These are phyloP conservation scores for Luffia ferchaultella DNA, from an alignment of 2,888 invertebrate genomes.

Conservation along the genomic window DNA sequence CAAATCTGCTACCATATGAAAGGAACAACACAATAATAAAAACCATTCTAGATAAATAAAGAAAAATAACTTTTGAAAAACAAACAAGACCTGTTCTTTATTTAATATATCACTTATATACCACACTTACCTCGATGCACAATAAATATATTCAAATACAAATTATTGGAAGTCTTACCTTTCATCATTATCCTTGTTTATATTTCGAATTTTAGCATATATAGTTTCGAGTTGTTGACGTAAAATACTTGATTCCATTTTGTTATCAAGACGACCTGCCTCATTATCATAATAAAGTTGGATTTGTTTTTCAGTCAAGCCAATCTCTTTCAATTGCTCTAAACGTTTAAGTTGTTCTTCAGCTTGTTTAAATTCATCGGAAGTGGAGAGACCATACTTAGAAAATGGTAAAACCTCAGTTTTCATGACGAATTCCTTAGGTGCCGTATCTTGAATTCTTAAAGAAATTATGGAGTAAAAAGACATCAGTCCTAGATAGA, in stretches of 20 bases:
- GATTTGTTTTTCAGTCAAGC: conserved; percentile 54
- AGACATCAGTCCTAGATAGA: no score
- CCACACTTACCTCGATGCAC: background rate
- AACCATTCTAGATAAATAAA: background rate
- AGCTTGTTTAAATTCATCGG: conserved; percentile 44
- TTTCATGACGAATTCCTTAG: conserved; percentile 45
- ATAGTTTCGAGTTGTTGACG: conserved; percentile 23
- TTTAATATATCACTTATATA: background rate
- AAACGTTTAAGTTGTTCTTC: conserved; percentile 39
- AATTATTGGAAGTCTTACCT: conserved; percentile 23
- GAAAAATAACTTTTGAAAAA: background rate
- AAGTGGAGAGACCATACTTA: conserved; percentile 47
- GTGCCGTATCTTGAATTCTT: conserved; percentile 36
- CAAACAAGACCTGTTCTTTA: background rate
- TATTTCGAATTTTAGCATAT: conserved; percentile 35
- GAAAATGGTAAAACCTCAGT: conserved; percentile 45
- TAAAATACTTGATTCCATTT: conserved; percentile 31
- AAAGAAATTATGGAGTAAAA: no score
- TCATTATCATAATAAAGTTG: conserved; percentile 54
- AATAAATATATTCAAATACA: background rate
- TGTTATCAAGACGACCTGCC: conserved; percentile 34
- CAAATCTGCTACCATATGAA: no score
- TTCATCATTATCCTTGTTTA: conserved; percentile 21
- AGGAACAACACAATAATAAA: background rate
- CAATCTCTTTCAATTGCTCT: conserved; percentile 53